Evolutionary conservation across 2,113 vertebrate genomes (phyloP).

Genomic region (Pontoporia blainvillei): DNA sequence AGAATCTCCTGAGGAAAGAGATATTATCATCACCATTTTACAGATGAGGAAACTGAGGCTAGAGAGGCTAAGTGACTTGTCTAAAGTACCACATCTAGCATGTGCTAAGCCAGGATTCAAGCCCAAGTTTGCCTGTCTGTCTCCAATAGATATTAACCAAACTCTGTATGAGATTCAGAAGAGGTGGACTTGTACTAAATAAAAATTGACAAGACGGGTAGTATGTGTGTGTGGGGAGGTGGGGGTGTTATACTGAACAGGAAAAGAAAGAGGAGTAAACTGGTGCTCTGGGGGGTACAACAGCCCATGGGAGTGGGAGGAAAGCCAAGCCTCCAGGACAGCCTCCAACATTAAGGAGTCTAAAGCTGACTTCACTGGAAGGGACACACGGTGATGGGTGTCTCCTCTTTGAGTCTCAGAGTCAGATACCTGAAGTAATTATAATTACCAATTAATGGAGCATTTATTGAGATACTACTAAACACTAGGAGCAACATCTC

Average conservation of each 20-base stretch:
- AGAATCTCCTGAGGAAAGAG: neutral
- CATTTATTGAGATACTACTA: neutral
- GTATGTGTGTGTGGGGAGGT: neutral
- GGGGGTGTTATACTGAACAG: neutral
- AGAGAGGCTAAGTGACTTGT: neutral
- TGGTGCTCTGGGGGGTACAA: neutral
- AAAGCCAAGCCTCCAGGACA: neutral
- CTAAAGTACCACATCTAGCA: neutral
- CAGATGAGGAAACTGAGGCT: neutral
- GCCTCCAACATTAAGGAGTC: neutral
- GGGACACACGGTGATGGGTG: neutral
- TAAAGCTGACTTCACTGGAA: neutral
- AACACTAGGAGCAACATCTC: neutral
- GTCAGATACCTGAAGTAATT: neutral
- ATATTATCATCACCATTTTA: neutral
- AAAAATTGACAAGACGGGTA: neutral
- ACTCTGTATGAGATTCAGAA: neutral
- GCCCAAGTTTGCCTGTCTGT: neutral
- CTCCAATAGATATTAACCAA: neutral
- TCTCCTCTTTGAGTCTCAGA: neutral
- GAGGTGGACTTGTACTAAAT: neutral
- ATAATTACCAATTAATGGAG: neutral
- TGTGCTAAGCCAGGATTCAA: neutral
- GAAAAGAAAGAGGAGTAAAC: neutral
- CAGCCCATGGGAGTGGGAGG: neutral